Base-by-base conservation (phyloP, 2,888 invertebrate genomes). In the Orthosia incerta region DNA sequence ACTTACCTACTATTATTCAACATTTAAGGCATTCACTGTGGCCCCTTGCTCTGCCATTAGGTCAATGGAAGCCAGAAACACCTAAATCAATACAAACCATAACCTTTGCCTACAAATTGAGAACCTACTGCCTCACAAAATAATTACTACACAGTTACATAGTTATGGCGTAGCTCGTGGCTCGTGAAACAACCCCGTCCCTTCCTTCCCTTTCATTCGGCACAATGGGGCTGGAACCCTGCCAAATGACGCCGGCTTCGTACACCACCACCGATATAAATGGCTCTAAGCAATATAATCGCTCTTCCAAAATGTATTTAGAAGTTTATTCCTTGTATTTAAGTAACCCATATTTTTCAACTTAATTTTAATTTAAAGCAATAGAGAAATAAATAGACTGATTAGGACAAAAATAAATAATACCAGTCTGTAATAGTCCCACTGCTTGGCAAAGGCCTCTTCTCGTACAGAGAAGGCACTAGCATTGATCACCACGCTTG, bases 161-260 rank as follows among this genome's bases (percentile, higher is more conserved):
- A 74, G 77, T 71, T 79, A 74, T 76, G 73, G 72, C 70, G 57
- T 66, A 70, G 63, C 65, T 76, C 45, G 59, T 61, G 74, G 63
- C 65, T 78, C 45, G 59, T 61, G 74, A 76, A 80, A 76, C 78
- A 79, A 67, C 70, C 62, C 62, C 31, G 66, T 62, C 59, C 76
- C 82, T 68, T 65, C 71, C 77, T 66, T 74, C 69, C 79, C 77
- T 82, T 87, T 76, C 83, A 82, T 64, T 74, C 70, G 71, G 59
- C 64, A 86, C 87, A 85, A 87, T 84, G 69, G 76, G 23, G 68
- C 59, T 88, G 89, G 89, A 80, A 45, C 70, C 56, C 59, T 77
- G 89, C 89, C 89, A 87, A 88, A 84, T 81, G 71, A 80, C 79
- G 72, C 69, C 67, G 71, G 66, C 18, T 62, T 39, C 57, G 61